Evolutionary conservation across 1,140 invertebrate genomes (phyloP).

Genomic region (Apis laboriosa): DNA sequence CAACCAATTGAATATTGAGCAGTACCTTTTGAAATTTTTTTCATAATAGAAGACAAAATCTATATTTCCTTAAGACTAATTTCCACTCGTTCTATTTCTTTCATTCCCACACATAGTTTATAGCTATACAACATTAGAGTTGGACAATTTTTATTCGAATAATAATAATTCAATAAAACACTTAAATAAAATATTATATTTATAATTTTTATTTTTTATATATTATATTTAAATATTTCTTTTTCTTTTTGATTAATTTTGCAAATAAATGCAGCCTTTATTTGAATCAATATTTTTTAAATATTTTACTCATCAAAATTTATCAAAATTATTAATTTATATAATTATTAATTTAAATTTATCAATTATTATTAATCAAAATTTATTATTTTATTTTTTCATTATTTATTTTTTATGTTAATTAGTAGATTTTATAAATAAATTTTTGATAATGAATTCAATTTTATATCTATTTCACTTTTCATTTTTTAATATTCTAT

Average conservation of each 20-base stretch:
- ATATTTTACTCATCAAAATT: neutral
- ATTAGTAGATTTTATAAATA: neutral
- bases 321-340: neutral
- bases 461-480: neutral
- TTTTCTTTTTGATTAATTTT: neutral
- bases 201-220: no score
- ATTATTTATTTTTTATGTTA: neutral
- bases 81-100: conserved; percentile 12
- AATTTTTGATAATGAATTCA: neutral
- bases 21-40: conserved; percentile 27
- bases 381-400: neutral
- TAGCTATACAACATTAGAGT: conserved; percentile 50
- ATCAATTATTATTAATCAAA: no score
- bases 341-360: no score
- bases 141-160: conserved; percentile 50
- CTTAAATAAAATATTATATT: neutral
- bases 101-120: conserved; percentile 19
- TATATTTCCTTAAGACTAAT: conserved; percentile 16
- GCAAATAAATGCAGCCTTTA: neutral
- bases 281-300: neutral
- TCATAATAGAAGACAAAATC: conserved; percentile 23
- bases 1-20: conserved; percentile 14
- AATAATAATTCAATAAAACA: conserved; percentile 4
- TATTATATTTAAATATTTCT: neutral
- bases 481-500: neutral